Percentiles rank a stretch among this genome's conserved stretches.
Evolutionary conservation across 2,888 invertebrate species (phyloP).

Genomic region (Pherbina coryleti): DNA sequence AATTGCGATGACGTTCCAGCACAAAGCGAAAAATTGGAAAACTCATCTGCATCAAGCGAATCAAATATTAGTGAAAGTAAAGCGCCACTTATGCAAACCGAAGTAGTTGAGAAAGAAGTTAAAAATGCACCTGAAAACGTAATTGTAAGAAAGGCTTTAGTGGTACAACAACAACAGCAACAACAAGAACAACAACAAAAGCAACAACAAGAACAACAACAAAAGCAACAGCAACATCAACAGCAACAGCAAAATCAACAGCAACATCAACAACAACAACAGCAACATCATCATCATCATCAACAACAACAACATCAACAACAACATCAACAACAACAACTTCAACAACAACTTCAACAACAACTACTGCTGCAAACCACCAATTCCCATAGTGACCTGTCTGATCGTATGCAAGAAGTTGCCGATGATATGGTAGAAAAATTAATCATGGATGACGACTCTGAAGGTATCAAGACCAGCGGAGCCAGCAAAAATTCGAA

Average conservation of each 20-base stretch:
- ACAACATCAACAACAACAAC: neutral
- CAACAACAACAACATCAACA: too few species aligned
- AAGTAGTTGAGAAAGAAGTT: neutral
- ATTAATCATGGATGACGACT: constrained; percentile 80
- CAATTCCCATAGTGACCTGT: constrained; percentile 52
- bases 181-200: neutral
- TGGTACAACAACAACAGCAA: neutral
- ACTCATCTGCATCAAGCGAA: neutral
- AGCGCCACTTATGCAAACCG: neutral
- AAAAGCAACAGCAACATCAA: neutral
- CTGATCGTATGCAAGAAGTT: constrained; percentile 75
- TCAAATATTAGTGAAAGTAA: neutral
- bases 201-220: neutral
- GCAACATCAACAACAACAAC: neutral
- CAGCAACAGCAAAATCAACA: neutral
- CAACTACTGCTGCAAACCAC: neutral
- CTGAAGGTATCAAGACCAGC: constrained; percentile 30
- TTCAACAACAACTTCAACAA: neutral
- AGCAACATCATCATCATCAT: too few species aligned
- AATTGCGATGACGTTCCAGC: too few species aligned
- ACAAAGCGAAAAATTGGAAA: too few species aligned
- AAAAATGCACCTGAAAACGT: neutral
- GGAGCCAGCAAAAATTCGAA: constrained; percentile 17
- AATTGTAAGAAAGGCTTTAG: neutral
- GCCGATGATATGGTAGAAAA: constrained; percentile 82